Base-by-base conservation (phyloP, 2,888 invertebrate species). In the Nyleta sp. region DNA sequence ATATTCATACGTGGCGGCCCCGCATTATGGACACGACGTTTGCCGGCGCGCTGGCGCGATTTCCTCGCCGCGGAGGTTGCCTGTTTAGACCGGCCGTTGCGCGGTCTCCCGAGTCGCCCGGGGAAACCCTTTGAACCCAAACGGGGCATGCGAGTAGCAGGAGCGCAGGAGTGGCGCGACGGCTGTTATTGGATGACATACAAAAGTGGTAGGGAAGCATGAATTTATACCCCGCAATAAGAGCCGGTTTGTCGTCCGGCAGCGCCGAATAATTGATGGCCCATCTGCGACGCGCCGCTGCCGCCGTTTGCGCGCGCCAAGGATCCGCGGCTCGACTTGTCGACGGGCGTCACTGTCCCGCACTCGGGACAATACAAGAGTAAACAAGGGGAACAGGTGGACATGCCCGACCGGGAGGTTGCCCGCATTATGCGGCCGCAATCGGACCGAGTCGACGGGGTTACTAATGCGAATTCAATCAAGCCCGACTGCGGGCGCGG, bases 201-300 rank as follows among this genome's bases (percentile, higher is more conserved):
- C 89, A 90, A 90, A 89, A 87, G 89, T 89, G 89, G 87, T 88
- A 90, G 90, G 90, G 80, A 80, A 90, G 84, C 86, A 90, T 89
- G 87, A 90, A 88, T 87, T 80, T 53, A 60, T 70, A 24, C 57
- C 59, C 71, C 62, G 28, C 52, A 20, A 67, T 50, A n/a, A n/a
- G 50, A 50, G 67, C 28, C 33, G 18, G 46, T 40, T 57, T 18
- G 40, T 38, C 53, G 44, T 3, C 2, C n/a, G n/a, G n/a, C n/a
- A n/a, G n/a, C n/a, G 46, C 42, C 10, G 38, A 64, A 57, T 64
- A 50, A 57, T 64, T 57, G 48, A 67, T 60, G 46, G 28, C 22
- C 35, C 57, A 48, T 40, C 15, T 62, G 20, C 6, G 18, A n/a
- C n/a, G n/a, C n/a, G n/a, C n/a, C n/a, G n/a, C n/a, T n/a, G n/a